Conservation (phyloP, 2,797 vertebrate species). For the Peromyscus eremicus region DNA sequence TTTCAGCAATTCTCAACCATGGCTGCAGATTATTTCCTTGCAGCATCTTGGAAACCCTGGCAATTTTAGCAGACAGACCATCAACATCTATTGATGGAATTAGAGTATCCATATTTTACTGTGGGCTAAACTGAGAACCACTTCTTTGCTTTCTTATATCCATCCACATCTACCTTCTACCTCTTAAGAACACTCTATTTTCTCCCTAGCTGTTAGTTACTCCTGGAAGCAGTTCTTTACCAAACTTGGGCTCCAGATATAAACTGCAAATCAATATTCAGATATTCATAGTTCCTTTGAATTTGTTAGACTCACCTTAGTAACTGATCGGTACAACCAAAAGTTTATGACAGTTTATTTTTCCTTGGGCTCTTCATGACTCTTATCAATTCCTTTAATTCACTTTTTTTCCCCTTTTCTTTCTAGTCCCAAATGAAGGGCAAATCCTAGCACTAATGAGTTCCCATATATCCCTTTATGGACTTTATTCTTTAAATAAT, state of each 20-base stretch:
- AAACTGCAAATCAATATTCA: conserved; percentile 26
- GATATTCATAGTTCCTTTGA: neutral
- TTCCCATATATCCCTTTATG: neutral
- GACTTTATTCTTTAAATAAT: conserved; percentile 39
- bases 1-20: neutral
- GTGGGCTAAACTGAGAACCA: neutral
- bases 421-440: conserved; percentile 38
- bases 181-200: conserved; percentile 22
- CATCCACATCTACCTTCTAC: conserved; percentile 38
- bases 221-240: conserved; percentile 31
- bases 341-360: conserved; percentile 21
- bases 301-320: neutral
- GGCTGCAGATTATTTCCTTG: neutral
- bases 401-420: conserved; percentile 1
- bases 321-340: neutral
- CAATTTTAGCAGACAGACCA: neutral
- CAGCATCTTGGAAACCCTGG: conserved; percentile 23
- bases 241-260: conserved; percentile 7
- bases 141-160: conserved; percentile 11
- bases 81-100: neutral
- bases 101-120: neutral
- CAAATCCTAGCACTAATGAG: neutral
- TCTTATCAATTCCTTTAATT: neutral
- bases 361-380: conserved; percentile 35
- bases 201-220: conserved; percentile 39